phyloP scores from a whole-genome alignment of 2,113 vertebrate genomes.

The Apteryx mantelli region DNA sequence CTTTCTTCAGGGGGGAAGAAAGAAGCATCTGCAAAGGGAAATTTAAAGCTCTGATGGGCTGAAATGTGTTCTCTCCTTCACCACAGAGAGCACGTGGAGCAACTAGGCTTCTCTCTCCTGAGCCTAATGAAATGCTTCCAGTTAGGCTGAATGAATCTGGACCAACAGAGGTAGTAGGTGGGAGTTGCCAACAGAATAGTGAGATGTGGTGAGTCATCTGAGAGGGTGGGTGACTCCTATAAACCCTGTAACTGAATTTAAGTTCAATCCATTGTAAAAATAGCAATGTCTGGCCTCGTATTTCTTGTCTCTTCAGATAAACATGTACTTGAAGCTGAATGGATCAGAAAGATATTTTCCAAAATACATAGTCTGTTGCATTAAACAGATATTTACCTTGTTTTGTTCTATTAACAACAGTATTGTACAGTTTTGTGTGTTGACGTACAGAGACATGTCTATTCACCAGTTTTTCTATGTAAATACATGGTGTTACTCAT shows the following conservation, averaged over 20 bases:
- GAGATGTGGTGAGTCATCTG: not conserved
- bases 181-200: not conserved
- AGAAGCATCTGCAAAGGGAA: not conserved
- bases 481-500: not conserved
- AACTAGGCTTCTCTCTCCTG: not conserved
- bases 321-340: not conserved
- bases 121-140: not conserved
- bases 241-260: not conserved
- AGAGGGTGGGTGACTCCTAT: not conserved
- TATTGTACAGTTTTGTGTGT: not conserved
- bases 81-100: accelerated
- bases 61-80: not conserved
- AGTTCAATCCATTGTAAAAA: not conserved
- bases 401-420: not conserved
- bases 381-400: not conserved
- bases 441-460: not conserved
- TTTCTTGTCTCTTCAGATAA: not conserved
- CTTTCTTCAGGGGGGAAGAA: not conserved
- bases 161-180: not conserved
- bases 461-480: not conserved
- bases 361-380: not conserved
- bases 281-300: not conserved
- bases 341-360: not conserved
- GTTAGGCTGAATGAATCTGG: not conserved
- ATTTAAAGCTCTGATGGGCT: not conserved